A percentile compares a stretch with the other conserved stretches of the same genome.
phyloP scores from a whole-genome alignment of 2,113 vertebrate genomes.

The Pygoscelis adeliae region DNA sequence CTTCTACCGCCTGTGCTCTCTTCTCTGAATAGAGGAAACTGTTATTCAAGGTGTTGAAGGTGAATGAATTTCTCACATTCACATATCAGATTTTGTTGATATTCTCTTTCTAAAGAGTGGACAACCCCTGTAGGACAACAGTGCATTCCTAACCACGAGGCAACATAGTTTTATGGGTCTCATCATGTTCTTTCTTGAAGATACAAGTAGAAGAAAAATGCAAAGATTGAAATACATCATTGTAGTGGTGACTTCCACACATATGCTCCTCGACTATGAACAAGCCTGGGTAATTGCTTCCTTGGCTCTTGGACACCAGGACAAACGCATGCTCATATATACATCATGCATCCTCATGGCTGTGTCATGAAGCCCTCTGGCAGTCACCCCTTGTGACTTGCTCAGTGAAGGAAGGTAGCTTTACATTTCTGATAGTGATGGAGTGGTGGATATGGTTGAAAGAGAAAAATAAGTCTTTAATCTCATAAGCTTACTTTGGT shows the following conservation, averaged over 20 bases:
- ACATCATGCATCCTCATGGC: neutral
- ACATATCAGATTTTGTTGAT: neutral
- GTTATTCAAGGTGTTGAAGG: neutral
- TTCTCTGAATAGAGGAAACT: neutral
- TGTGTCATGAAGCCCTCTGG: neutral
- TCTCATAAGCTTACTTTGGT: neutral
- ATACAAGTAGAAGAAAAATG: neutral
- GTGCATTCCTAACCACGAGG: neutral
- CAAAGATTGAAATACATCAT: neutral
- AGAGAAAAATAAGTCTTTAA: neutral
- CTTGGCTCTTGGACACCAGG: neutral
- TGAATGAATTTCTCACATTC: neutral
- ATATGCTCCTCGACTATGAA: rapidly evolving
- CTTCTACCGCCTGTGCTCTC: neutral
- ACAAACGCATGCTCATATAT: neutral
- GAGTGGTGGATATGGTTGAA: neutral
- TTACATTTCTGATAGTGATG: neutral
- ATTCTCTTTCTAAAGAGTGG: neutral
- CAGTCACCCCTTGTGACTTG: neutral
- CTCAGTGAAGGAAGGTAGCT: neutral
- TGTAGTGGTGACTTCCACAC: neutral
- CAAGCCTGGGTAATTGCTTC: neutral
- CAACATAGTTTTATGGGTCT: neutral
- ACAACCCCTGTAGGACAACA: neutral
- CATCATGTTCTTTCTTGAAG: neutral